Conservation (phyloP, 2,113 vertebrate species). For the Hemibagrus wyckioides region DNA sequence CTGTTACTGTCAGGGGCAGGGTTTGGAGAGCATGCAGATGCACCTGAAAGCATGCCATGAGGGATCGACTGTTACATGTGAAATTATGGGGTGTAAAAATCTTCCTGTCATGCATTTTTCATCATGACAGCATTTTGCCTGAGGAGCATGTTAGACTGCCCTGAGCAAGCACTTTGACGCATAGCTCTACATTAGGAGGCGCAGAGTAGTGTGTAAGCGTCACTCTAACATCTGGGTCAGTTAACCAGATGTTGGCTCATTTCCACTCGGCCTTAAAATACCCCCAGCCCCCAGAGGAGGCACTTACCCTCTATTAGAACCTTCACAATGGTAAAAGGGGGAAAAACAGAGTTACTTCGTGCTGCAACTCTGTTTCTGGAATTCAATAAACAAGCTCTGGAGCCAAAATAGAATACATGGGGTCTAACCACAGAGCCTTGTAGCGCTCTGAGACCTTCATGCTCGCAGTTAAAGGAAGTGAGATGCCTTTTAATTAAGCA, state of each 20-base stretch:
- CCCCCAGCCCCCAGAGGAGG: slow-evolving; percentile 1
- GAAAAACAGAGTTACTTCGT: slow-evolving; percentile 38
- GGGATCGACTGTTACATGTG: slow-evolving; percentile 36
- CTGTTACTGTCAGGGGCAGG: slow-evolving; percentile 21
- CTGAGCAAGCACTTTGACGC: slow-evolving; percentile 29
- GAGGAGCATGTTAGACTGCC: slow-evolving; percentile 33
- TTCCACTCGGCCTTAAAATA: slow-evolving; percentile 47
- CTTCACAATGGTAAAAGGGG: not conserved
- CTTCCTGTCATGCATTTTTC: slow-evolving; percentile 39
- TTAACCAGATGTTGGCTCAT: slow-evolving; percentile 58
- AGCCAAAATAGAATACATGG: slow-evolving; percentile 50
- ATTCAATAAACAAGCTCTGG: slow-evolving; percentile 54
- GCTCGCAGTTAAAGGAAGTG: slow-evolving; percentile 44
- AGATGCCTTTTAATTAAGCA: slow-evolving; percentile 50
- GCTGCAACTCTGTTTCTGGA: slow-evolving; percentile 55
- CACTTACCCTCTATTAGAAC: slow-evolving; percentile 42
- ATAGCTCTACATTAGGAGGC: slow-evolving; percentile 33
- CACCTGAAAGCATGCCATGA: slow-evolving; percentile 50
- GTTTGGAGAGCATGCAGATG: slow-evolving; percentile 23
- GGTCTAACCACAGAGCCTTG: slow-evolving; percentile 24
- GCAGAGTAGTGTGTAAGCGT: slow-evolving; percentile 42
- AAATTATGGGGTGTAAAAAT: slow-evolving; percentile 51
- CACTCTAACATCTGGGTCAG: slow-evolving; percentile 51
- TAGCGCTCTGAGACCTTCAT: slow-evolving; percentile 34
- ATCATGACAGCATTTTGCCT: slow-evolving; percentile 39